Evolutionary conservation across 2,797 vertebrate genomes (phyloP), one percentile per base, ranked within the genome.

Genomic region (Poeciliopsis paucimaculata): DNA sequence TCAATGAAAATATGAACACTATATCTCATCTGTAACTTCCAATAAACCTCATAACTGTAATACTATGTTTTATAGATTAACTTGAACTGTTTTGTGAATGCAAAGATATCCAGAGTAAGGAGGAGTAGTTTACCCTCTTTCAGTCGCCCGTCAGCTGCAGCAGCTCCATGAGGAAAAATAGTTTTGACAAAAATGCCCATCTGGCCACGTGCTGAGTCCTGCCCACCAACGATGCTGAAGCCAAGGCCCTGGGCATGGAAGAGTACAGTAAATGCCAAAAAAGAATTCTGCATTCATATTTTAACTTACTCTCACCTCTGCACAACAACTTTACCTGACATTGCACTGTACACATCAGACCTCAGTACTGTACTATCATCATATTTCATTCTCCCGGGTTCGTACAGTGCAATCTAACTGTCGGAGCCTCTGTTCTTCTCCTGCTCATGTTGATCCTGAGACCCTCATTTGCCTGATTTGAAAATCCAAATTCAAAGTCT

Each of bases 101-200:
- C n/a, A 36, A 4, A 55, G 23, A 26, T n/a, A 9, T 7, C 39
- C 49, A 45, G n/a, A 39, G 20, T 60, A 15, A 64, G 45, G 7
- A 47, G n/a, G 11, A 34, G 51, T 41, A 16, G 0, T 82, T 81
- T 81, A 94, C 94, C 98, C 94, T 99, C 97, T 93, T 98, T 98
- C 66, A 99, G 96, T 75, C 98, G 95, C 86, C 98, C 97, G 47
- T 99, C 98, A 72, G 97, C 98, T 23, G 97, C 97, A 0, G 97
- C 97, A 36, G 97, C 97, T 91, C 98, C 98, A 13, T 96, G 97
- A 77, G 97, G 95, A 83, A 99, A 99, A 93, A 99, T 99, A 0
- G 97, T 99, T 93, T 99, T 99, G 86, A 99, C 98, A 80, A 99
- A 99, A 94, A 99, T 99, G 16, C 98, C 98, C 97, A 99, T 99